Evolutionary conservation across 2,888 invertebrate species (phyloP), one percentile per base, ranked within the genome.

Genomic region (Rugalucina vietnamica): DNA sequence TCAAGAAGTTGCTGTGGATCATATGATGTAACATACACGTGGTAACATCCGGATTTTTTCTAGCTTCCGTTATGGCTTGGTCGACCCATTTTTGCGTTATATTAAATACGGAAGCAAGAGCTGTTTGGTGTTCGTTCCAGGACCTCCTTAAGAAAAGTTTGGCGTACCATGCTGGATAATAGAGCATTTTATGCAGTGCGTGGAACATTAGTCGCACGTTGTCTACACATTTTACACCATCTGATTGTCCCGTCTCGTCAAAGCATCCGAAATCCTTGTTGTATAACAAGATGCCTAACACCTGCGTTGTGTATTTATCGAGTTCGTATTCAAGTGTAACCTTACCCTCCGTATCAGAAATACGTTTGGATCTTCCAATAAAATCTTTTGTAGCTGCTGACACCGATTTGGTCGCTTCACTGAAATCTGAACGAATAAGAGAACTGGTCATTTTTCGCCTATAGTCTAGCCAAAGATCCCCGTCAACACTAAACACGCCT

Each of bases 341-440:
- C n/a, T 54, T 54, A 21, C 54, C 54, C 54, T 54, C 54, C 8
- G 12, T 54, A 8, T 54, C 54, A 21, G 21, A 54, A 21, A 54
- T 54, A 54, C n/a, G 54, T 54, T 54, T 54, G n/a, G 54, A 5
- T 21, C 54, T 54, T 5, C 5, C 54, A 54, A 54, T 12, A 54
- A 54, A 54, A 12, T 8, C n/a, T n/a, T 54, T 54, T 8, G 54
- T 54, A 24, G 54, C 54, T 54, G 8, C n/a, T 21, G n/a, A 8
- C 12, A 21, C 54, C n/a, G n/a, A 5, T 54, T 54, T 54, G 54
- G 54, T 54, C 8, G 54, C 54, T 54, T 54, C 54, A 5, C 21
- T 54, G 54, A 54, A 54, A 54, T 54, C 54, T 54, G 54, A 54
- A 54, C 54, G 54, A 54, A 54, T 54, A 5, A 54, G 54, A n/a